Evolutionary conservation across 1,140 invertebrate genomes (phyloP), one percentile per base, ranked within the genome.

Genomic region (Psilanteris sp.): DNA sequence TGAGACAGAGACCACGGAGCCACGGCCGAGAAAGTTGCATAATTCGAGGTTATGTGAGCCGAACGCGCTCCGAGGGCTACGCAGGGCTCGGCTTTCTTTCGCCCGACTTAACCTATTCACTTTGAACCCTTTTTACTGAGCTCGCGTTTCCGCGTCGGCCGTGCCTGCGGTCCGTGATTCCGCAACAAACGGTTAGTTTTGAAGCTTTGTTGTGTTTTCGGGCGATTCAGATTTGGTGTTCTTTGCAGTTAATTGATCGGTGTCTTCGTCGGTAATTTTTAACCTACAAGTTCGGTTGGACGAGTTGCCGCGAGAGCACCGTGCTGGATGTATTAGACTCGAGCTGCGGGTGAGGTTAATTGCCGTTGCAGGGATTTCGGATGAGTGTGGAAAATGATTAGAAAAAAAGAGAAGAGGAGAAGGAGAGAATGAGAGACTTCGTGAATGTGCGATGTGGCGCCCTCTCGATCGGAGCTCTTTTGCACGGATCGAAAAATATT

Each of bases 41-140:
- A 64, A 74, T 75, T 55, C 55, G 55, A 75, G 72, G 72, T 75
- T 75, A 75, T 61, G 72, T 62, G 48, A 46, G 9, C 20, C 32
- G 39, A 31, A 61, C 24, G 36, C 43, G 11, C 13, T 26, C 14
- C 15, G 16, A 16, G 9, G 15, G 20, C 15, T 34, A 20, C 24
- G 39, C 8, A 36, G 20, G 18, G 13, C 22, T 14, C 10, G 4
- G 14, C 11, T 37, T 27, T 16, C 8, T 39, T 20, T 4, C 34
- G 9, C 16, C 27, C 39, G 16, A 43, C 27, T 44, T 44, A 57
- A 57, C 54, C 54, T 44, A 11, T 39, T 44, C 26, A 32, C 27
- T 32, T 32, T 22, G 0, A 1, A 13, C 4, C 22, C 20, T 22
- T 22, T 37, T 37, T 9, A 2, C 16, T 18, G 3, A 9, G 13